A percentile compares a stretch with the other conserved stretches of the same genome.
Evolutionary conservation across 2,888 invertebrate species (phyloP).

Genomic region (Athalia rosae): DNA sequence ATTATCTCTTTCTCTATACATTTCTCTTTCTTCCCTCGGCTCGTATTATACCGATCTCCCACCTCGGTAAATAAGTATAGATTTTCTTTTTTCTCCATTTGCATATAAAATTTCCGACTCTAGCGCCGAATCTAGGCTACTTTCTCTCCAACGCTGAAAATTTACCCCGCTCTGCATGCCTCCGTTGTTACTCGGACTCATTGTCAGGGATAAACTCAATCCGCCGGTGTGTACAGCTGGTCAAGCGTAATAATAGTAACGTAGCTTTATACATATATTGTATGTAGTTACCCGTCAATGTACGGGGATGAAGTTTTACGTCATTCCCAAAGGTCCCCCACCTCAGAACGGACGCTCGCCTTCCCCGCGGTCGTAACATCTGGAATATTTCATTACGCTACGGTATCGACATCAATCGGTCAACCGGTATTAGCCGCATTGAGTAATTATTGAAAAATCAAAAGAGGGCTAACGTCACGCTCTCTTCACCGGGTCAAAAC

Average conservation of each 20-base stretch:
- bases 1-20: not conserved
- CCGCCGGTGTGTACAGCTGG: not conserved
- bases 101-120: slow-evolving; percentile 59
- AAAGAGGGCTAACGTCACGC: too few relatives aligned
- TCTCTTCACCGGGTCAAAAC: too few relatives aligned
- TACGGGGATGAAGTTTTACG: too few relatives aligned
- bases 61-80: slow-evolving; percentile 57
- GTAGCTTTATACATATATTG: too few relatives aligned
- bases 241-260: too few relatives aligned
- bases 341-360: not conserved
- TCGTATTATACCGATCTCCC: slow-evolving; percentile 47
- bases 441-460: too few relatives aligned
- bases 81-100: slow-evolving; percentile 58
- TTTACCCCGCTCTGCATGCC: not conserved
- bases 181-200: slow-evolving; percentile 4
- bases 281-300: too few relatives aligned
- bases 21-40: not conserved
- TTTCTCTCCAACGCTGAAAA: slow-evolving; percentile 63
- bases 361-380: not conserved
- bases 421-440: too few relatives aligned
- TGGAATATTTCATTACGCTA: too few relatives aligned
- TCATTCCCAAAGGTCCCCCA: too few relatives aligned
- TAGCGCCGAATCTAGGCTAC: slow-evolving; percentile 61
- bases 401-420: too few relatives aligned
- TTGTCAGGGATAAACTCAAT: not conserved